A percentile compares a stretch with the other conserved stretches of the same genome.
Evolutionary conservation across 2,113 vertebrate genomes (phyloP).

Genomic region (Spea bombifrons): DNA sequence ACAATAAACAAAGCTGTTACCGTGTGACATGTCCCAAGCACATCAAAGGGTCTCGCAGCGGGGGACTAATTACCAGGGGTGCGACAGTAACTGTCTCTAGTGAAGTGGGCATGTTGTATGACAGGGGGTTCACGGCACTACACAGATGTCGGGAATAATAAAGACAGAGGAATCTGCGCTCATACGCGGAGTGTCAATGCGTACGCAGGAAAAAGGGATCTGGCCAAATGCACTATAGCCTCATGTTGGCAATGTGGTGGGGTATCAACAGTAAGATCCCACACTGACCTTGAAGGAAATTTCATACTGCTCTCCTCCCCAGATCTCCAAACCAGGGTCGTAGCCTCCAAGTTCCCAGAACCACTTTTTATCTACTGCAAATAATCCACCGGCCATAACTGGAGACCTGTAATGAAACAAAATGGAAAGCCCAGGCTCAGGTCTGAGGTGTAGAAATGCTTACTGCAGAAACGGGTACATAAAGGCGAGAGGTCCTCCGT

Average conservation of each 20-base stretch:
- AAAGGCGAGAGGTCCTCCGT: too few species aligned
- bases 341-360: slow-evolving; percentile 86
- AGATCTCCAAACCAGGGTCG: slow-evolving; percentile 80
- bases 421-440: background rate
- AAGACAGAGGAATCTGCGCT: background rate
- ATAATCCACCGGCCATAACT: slow-evolving; percentile 97
- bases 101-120: background rate
- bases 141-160: slow-evolving; percentile 8
- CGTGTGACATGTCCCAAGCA: slow-evolving; percentile 32
- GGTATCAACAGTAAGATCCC: too few species aligned
- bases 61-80: slow-evolving; percentile 42
- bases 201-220: background rate
- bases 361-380: slow-evolving; percentile 95
- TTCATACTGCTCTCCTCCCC: slow-evolving; percentile 84
- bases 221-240: too few species aligned
- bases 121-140: background rate
- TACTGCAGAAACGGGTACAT: too few species aligned
- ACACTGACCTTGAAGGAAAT: slow-evolving; percentile 82
- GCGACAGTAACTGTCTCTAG: slow-evolving; percentile 25
- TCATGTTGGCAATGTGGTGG: too few species aligned
- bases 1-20: slow-evolving; percentile 59
- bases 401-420: slow-evolving; percentile 79
- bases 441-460: too few species aligned
- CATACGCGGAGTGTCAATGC: background rate
- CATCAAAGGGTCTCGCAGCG: slow-evolving; percentile 18